Conservation (phyloP, 2,888 invertebrate species). For the Zaprionus bogoriensis region DNA sequence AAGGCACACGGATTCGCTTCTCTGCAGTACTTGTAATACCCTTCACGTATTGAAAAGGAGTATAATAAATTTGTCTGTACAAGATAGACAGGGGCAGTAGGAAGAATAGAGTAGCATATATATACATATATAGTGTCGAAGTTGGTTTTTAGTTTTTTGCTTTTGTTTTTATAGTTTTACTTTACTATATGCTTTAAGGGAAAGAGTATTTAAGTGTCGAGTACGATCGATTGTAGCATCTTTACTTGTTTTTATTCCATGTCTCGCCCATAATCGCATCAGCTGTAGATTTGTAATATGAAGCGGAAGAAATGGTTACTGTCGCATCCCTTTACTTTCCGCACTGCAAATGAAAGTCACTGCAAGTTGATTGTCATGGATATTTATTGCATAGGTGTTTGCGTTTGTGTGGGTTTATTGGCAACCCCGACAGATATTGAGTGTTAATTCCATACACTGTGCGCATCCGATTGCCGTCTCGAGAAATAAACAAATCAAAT, state of each 20-base stretch:
- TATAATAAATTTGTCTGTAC: too few species aligned
- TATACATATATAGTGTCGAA: too few species aligned
- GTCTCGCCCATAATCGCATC: conserved; percentile 65
- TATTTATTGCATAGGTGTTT: background rate
- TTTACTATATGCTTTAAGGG: too few species aligned
- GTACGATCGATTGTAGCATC: too few species aligned
- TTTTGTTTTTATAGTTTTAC: too few species aligned
- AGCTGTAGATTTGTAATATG: conserved; percentile 62
- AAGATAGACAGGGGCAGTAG: too few species aligned
- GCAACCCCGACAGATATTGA: background rate
- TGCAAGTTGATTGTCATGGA: conserved; percentile 14
- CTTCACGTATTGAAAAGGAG: too few species aligned
- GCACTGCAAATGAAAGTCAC: conserved; percentile 22
- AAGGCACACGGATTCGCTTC: conserved; percentile 29
- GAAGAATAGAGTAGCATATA: too few species aligned
- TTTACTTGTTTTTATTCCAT: conserved; percentile 6
- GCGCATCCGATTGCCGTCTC: background rate
- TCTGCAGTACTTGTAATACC: too few species aligned
- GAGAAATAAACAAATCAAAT: too few species aligned
- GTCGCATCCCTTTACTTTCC: background rate
- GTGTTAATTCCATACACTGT: background rate
- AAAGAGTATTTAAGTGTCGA: too few species aligned
- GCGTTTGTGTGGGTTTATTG: conserved; percentile 23
- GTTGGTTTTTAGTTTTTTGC: too few species aligned
- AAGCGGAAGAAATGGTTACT: conserved; percentile 54